Percentiles rank a stretch among this genome's conserved stretches.
phyloP scores from a whole-genome alignment of 2,113 vertebrate genomes.

The Salvelinus sp. region DNA sequence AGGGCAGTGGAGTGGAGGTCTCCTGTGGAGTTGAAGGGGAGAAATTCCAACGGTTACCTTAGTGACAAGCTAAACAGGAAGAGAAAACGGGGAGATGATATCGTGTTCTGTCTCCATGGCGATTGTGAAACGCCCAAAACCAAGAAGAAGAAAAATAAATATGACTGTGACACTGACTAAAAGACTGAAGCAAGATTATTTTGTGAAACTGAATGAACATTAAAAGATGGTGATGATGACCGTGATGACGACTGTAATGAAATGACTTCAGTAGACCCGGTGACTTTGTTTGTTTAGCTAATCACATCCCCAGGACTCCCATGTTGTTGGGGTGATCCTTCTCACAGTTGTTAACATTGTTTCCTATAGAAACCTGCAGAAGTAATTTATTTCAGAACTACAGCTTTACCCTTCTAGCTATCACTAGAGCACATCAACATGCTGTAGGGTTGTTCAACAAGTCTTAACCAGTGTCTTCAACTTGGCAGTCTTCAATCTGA shows the following conservation, averaged over 20 bases:
- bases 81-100: slow-evolving; percentile 74
- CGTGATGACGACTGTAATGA: too few relatives aligned
- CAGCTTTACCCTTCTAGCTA: not conserved
- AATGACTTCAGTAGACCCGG: too few relatives aligned
- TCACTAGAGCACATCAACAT: not conserved
- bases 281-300: too few relatives aligned
- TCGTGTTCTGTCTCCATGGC: slow-evolving; percentile 13
- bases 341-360: slow-evolving; percentile 9
- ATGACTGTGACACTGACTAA: not conserved
- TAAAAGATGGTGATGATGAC: not conserved
- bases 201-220: not conserved
- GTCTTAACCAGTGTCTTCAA: too few relatives aligned
- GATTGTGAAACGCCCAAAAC: slow-evolving; percentile 53
- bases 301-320: not conserved
- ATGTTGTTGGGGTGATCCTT: not conserved
- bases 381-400: too few relatives aligned
- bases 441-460: too few relatives aligned
- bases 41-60: slow-evolving; percentile 82
- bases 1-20: slow-evolving; percentile 25
- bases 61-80: slow-evolving; percentile 81
- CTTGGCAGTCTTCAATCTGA: too few relatives aligned
- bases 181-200: not conserved
- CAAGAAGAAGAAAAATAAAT: slow-evolving; percentile 79
- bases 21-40: slow-evolving; percentile 63
- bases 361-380: not conserved